These are phyloP conservation scores for Reticulitermes speratus DNA, from an alignment of 1,140 invertebrate species.

Conservation along the genomic window DNA sequence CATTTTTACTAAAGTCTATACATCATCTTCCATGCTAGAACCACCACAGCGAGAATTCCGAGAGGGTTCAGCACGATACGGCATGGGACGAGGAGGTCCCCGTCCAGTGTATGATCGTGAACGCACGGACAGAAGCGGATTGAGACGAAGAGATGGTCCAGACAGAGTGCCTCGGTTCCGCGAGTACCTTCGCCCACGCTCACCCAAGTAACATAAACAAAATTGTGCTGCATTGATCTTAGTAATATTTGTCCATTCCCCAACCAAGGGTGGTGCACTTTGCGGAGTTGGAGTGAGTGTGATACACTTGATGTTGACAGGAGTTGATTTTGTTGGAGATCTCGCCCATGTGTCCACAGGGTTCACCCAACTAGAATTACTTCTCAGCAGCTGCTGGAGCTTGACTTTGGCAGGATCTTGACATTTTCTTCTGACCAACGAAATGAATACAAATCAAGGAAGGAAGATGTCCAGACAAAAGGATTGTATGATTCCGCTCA, in stretches of 20 bases:
- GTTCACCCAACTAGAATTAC: neutral
- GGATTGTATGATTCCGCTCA: neutral
- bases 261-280: conserved; percentile 5
- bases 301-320: neutral
- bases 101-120: conserved; percentile 27
- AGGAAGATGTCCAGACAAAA: neutral
- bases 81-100: conserved; percentile 26
- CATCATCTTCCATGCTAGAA: neutral
- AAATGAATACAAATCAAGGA: neutral
- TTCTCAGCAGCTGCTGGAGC: neutral
- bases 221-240: neutral
- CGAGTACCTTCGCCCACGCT: conserved; percentile 30
- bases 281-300: neutral
- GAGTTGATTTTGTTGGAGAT: neutral
- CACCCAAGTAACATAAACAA: conserved; percentile 28
- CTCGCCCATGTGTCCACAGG: neutral
- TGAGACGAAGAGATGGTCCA: conserved; percentile 26
- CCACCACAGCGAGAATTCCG: conserved; percentile 25
- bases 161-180: conserved; percentile 31
- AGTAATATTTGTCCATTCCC: neutral
- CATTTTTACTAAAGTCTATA: neutral
- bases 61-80: neutral
- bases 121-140: conserved; percentile 18
- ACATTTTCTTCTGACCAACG: conserved; percentile 8
- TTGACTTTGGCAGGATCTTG: conserved; percentile 2